Base-by-base conservation (phyloP, 2,113 vertebrate genomes). In the Podiceps cristatus region DNA sequence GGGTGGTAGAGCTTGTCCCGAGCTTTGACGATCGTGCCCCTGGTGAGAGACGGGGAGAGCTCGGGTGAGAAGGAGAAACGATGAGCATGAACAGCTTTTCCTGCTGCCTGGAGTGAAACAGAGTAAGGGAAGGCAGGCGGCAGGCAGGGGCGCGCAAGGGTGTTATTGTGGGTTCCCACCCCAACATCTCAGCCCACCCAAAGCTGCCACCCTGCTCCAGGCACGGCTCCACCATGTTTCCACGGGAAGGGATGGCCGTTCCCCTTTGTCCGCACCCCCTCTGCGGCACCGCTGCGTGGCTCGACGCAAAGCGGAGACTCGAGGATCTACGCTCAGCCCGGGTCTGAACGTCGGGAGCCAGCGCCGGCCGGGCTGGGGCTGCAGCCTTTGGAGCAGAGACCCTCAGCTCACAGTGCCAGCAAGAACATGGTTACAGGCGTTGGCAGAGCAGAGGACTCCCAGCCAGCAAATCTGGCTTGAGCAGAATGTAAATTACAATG, bases 1-100 rank as follows among this genome's bases (percentile, higher is more conserved):
- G 99, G 99, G 94, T 99, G 99, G 98, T 99, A 99, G 66, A 99
- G 99, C 90, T 99, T 99, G 98, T 99, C 99, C 66, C 99, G 98
- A 18, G 99, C 99, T 97, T 99, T 99, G 91, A 99, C 99, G 5
- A 99, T 99, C 28, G 99, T 99, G 81, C 99, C 99, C 68, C 99
- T 99, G 93, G 47, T 19, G 25, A 81, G 63, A 79, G 55, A 84
- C 5, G 40, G 5, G 33, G 63, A 97, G 25, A 91, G 60, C 24
- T 42, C 1, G 9, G 14, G n/a, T 53, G 68, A 79, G 14, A 8
- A 2, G 9, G 33, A 23, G 85, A 6, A 66, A 29, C 7, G 0
- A 10, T 0, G 2, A 28, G 50, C 37, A 7, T 0, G 0, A 42
- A 7, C 22, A 64, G 75, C 53, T 76, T 56, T 23, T 60, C 55